Base-by-base conservation (phyloP, 2,888 invertebrate species). In the Drosophila kambysellisi region DNA sequence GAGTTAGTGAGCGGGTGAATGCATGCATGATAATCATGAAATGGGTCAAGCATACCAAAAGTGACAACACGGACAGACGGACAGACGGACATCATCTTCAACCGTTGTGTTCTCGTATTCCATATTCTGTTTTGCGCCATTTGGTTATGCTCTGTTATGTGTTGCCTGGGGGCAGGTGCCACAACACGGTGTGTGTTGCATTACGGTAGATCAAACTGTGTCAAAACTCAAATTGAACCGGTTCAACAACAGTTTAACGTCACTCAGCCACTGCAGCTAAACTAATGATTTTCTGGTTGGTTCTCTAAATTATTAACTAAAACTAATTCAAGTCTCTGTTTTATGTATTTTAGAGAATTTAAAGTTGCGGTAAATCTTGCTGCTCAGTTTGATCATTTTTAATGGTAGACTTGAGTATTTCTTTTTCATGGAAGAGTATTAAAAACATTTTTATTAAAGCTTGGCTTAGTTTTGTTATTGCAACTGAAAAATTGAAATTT, bases 21-120 rank as follows among this genome's bases (percentile, higher is more conserved):
- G 74, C 79, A 76, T 72, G 71, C 32, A 66, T 79, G 70, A 81
- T 83, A 74, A 76, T 81, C 72, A 67, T 87, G 87, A 86, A 86
- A 81, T 87, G 87, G 89, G 86, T 88, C 89, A 86, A 75, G 74
- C 87, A 78, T 76, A 81, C 82, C 73, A 91, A 82, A 81, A 81
- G 75, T 76, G 86, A 88, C 86, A 81, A 76, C 82, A 73, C 79
- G 17, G 37, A 74, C 25, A 25, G 25, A 25, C 25, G 25, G 25
- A 25, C 25, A 25, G 69, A 63, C 63, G 67, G 54, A 64, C 39
- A 7, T 30, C 43, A 20, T 30, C 30, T 46, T 30, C 50, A 32
- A 43, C 25, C 30, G 25, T 30, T 65, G 17, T 32, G 32, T n/a
- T 17, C 17, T 43, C 58, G n/a, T 37, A 30, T 54, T 12, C n/a